Conservation (phyloP, 2,888 invertebrate species). For the Pyrochroa serraticornis region DNA sequence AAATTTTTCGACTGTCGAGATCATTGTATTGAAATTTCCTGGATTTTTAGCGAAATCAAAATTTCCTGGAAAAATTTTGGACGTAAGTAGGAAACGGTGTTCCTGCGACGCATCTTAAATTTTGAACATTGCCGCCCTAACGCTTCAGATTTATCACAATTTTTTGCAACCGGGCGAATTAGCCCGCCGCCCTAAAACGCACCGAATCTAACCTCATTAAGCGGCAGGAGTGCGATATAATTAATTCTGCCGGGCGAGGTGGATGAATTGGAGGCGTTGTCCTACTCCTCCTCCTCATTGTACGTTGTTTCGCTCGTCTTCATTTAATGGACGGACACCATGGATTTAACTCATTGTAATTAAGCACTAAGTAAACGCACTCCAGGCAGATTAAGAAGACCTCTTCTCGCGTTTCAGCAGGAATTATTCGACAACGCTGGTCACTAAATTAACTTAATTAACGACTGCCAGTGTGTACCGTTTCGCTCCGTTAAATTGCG, state of each 20-base stretch:
- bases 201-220: constrained; percentile 1
- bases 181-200: not conserved
- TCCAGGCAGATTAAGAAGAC: constrained; percentile 26
- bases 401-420: constrained; percentile 31
- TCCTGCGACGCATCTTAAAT: not conserved
- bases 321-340: constrained; percentile 19
- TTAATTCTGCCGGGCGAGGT: constrained; percentile 8
- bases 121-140: not conserved
- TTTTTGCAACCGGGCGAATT: not conserved
- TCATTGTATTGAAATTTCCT: too few relatives aligned
- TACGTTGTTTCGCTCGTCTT: constrained; percentile 2
- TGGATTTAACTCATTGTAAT: constrained; percentile 25
- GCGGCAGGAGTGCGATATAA: constrained; percentile 10
- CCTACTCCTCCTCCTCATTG: not conserved
- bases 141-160: not conserved
- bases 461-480: constrained; percentile 13
- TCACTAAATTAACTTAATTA: constrained; percentile 33
- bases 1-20: too few relatives aligned
- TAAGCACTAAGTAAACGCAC: constrained; percentile 30
- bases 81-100: constrained; percentile 3
- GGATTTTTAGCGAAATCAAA: not conserved
- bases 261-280: constrained; percentile 7
- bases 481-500: constrained; percentile 21
- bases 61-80: constrained; percentile 8
- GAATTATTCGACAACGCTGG: constrained; percentile 32